These are phyloP conservation scores for Thereva nobilitata DNA, from an alignment of 2,888 invertebrate genomes.

Conservation along the genomic window DNA sequence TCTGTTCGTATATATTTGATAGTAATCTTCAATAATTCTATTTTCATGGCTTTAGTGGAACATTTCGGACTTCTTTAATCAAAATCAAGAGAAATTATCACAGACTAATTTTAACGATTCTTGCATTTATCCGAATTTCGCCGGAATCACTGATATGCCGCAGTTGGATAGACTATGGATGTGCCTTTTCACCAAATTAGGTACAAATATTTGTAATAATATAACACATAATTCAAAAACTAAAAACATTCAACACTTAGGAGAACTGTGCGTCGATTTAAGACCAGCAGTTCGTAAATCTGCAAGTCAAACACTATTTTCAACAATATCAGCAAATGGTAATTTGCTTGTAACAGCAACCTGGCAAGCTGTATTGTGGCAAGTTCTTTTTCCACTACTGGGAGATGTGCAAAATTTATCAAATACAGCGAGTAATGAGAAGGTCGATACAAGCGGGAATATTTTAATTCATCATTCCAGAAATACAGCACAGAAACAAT, in stretches of 20 bases:
- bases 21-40: too few relatives aligned
- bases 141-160: conserved; percentile 80
- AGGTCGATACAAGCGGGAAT: conserved; percentile 86
- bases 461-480: conserved; percentile 97
- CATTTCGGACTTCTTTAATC: conserved; percentile 95
- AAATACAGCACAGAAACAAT: conserved; percentile 98
- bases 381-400: conserved; percentile 91
- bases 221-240: not conserved
- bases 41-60: conserved; percentile 78
- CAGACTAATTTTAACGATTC: conserved; percentile 73
- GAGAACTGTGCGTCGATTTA: conserved; percentile 90
- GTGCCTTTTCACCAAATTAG: conserved; percentile 87
- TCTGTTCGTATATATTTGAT: too few relatives aligned
- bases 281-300: conserved; percentile 96
- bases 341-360: conserved; percentile 82
- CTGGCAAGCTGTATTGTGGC: conserved; percentile 94
- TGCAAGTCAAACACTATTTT: conserved; percentile 96
- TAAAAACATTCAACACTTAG: conserved; percentile 53
- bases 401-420: conserved; percentile 81
- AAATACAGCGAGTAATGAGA: conserved; percentile 67
- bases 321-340: conserved; percentile 95
- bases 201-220: conserved; percentile 40
- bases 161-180: conserved; percentile 95
- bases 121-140: conserved; percentile 81
- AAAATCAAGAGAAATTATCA: conserved; percentile 85